Conservation (phyloP, 2,888 invertebrate species). For the Cetonia aurata region DNA sequence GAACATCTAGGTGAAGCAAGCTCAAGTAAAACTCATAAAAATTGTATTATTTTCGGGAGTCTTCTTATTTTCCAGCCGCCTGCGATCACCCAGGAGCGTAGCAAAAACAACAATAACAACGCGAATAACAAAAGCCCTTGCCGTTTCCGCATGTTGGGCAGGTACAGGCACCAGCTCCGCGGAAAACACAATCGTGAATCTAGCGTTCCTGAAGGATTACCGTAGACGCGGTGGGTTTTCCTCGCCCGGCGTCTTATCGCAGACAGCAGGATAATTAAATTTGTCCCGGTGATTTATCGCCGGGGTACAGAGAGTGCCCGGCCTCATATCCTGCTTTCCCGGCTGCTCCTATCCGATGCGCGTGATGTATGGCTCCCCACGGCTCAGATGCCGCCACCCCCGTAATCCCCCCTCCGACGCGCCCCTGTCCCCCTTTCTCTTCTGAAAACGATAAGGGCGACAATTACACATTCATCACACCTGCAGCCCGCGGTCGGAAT, state of each 20-base stretch:
- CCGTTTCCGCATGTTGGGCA: conserved; percentile 38
- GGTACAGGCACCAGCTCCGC: conserved; percentile 34
- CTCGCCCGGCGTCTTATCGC: conserved; percentile 65
- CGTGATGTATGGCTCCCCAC: conserved; percentile 65
- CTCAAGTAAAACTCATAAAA: conserved; percentile 1
- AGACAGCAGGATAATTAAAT: conserved; percentile 72
- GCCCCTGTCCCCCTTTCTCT: conserved; percentile 42
- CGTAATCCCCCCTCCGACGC: conserved; percentile 49
- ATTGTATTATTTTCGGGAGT: conserved; percentile 14
- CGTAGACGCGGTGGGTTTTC: conserved; percentile 43
- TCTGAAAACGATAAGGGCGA: conserved; percentile 51
- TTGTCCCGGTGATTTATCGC: conserved; percentile 72
- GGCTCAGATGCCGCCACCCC: conserved; percentile 59
- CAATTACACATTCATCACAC: conserved; percentile 56
- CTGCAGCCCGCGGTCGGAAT: conserved; percentile 52
- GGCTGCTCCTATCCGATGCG: conserved; percentile 55
- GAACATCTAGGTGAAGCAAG: background rate
- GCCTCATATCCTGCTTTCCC: conserved; percentile 62
- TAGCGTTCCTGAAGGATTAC: conserved; percentile 45
- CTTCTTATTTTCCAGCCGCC: conserved; percentile 12
- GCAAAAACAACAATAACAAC: conserved; percentile 32
- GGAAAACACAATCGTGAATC: conserved; percentile 40
- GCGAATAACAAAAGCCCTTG: conserved; percentile 30
- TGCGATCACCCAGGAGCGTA: conserved; percentile 24
- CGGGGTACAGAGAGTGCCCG: conserved; percentile 59